Evolutionary conservation across 2,113 vertebrate species (phyloP).

Genomic region (Rhinoptilus africanus): DNA sequence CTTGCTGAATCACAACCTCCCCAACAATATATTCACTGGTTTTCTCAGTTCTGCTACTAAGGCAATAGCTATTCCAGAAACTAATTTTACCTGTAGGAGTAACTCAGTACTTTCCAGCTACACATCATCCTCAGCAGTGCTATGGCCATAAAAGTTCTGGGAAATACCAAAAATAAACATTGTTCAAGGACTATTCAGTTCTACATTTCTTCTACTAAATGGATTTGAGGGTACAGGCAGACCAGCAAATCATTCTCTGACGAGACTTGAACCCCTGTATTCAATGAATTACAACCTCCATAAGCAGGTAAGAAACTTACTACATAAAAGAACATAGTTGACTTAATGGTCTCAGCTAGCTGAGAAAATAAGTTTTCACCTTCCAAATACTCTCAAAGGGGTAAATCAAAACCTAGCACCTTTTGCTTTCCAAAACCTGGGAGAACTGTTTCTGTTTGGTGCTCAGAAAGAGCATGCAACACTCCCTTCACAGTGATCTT

Average conservation of each 20-base stretch:
- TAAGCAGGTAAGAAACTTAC: background rate
- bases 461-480: background rate
- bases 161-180: background rate
- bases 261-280: background rate
- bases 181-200: background rate
- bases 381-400: background rate
- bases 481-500: background rate
- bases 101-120: background rate
- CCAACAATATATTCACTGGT: background rate
- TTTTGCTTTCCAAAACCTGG: background rate
- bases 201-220: background rate
- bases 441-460: background rate
- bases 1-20: background rate
- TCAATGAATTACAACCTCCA: fast-evolving
- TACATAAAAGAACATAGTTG: background rate
- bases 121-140: background rate
- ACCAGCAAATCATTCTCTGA: background rate
- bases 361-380: background rate
- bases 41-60: background rate
- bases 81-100: background rate
- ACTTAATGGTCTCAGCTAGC: background rate
- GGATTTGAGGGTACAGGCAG: background rate
- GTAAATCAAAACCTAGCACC: background rate
- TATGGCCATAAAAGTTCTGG: background rate
- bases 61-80: background rate